Conservation (phyloP, 2,888 invertebrate genomes). For the Oscheius myriophilus region DNA sequence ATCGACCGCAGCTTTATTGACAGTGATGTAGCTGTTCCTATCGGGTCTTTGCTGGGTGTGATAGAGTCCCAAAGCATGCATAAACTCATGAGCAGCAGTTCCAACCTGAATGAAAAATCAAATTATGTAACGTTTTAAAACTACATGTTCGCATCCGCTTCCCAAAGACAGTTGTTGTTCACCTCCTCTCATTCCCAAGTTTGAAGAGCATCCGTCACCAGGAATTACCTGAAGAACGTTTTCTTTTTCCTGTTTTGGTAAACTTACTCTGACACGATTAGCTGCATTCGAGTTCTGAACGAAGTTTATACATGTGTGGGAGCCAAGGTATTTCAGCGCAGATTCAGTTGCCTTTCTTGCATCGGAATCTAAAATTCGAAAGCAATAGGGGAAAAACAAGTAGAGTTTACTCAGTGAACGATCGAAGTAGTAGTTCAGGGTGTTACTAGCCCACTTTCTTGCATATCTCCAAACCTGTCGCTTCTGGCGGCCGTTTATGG, state of each 20-base stretch:
- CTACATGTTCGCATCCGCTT: slow-evolving; percentile 38
- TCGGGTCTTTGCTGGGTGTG: slow-evolving; percentile 24
- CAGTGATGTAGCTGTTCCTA: slow-evolving; percentile 8
- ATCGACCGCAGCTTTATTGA: slow-evolving; percentile 2
- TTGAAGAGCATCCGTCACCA: slow-evolving; percentile 44
- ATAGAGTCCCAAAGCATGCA: slow-evolving; percentile 20
- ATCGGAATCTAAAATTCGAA: slow-evolving; percentile 7
- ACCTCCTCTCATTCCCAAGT: slow-evolving; percentile 42
- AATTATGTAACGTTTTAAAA: neutral
- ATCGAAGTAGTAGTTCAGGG: slow-evolving; percentile 43
- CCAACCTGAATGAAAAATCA: slow-evolving; percentile 20
- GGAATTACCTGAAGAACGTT: slow-evolving; percentile 28
- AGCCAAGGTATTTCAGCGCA: slow-evolving; percentile 28
- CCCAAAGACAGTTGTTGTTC: slow-evolving; percentile 44
- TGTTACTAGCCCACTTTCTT: slow-evolving; percentile 40
- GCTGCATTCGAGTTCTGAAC: slow-evolving; percentile 30
- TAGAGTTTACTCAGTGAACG: neutral
- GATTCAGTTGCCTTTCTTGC: slow-evolving; percentile 21
- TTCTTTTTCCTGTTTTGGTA: neutral
- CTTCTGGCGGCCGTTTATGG: slow-evolving; percentile 21
- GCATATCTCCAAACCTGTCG: slow-evolving; percentile 36
- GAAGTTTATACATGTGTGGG: slow-evolving; percentile 39
- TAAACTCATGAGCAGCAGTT: slow-evolving; percentile 27
- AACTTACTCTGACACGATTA: too few relatives aligned
- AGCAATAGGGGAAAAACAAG: neutral